phyloP scores from a whole-genome alignment of 2,797 vertebrate genomes.

The Meda fulgida region DNA sequence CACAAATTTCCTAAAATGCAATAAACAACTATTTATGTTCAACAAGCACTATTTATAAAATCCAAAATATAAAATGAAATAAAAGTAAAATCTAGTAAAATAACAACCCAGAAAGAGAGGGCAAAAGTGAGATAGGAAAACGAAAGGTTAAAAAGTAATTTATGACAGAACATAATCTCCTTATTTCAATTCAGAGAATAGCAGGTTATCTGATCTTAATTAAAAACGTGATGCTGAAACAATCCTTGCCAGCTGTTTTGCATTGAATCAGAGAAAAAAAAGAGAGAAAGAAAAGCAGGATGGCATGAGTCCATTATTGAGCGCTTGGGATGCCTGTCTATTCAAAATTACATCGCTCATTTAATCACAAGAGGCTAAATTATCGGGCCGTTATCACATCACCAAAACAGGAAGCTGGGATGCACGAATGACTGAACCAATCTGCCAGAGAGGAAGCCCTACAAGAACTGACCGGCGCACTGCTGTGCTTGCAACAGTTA shows the following conservation, averaged over 20 bases:
- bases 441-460: conserved; percentile 16
- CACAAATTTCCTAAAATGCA: background rate
- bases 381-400: conserved; percentile 39
- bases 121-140: background rate
- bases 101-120: background rate
- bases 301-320: background rate
- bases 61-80: background rate
- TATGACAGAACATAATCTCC: conserved; percentile 13
- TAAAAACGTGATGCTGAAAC: conserved; percentile 14
- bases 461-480: background rate
- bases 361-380: conserved; percentile 42
- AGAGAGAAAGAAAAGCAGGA: background rate
- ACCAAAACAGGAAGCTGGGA: conserved; percentile 36
- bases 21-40: background rate
- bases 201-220: conserved; percentile 12
- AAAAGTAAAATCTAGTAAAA: background rate
- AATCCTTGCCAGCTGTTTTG: conserved; percentile 8
- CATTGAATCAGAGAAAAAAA: conserved; percentile 20
- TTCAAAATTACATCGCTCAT: conserved; percentile 37
- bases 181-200: conserved; percentile 2
- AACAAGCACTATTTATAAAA: background rate
- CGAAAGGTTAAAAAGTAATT: background rate
- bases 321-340: background rate
- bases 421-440: conserved; percentile 32
- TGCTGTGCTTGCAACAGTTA: background rate